phyloP scores from a whole-genome alignment of 2,797 vertebrate species.

The Cyprinella venusta region DNA sequence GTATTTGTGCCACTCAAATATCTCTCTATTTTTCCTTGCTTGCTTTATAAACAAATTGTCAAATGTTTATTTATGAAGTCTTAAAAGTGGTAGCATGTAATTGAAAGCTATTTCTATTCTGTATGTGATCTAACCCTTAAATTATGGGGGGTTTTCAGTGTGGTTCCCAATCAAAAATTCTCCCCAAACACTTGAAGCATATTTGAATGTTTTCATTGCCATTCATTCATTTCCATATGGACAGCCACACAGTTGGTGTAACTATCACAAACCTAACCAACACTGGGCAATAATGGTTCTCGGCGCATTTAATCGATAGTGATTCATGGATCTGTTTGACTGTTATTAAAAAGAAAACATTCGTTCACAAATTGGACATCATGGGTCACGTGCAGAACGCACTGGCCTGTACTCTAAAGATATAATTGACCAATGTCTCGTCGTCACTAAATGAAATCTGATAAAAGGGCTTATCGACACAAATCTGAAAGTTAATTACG shows the following conservation, averaged over 20 bases:
- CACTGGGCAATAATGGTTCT: neutral
- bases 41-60: neutral
- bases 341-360: neutral
- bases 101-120: neutral
- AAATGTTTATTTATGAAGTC: neutral
- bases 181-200: neutral
- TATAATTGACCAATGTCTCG: constrained; percentile 1
- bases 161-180: neutral
- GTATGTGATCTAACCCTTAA: neutral
- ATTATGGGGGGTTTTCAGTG: neutral
- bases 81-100: neutral
- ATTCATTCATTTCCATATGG: neutral
- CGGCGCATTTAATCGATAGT: neutral
- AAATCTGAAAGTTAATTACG: constrained; percentile 10
- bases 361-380: constrained; percentile 9
- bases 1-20: neutral
- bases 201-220: neutral
- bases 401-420: constrained; percentile 10
- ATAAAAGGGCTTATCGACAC: neutral
- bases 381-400: neutral
- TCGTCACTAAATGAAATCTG: constrained; percentile 13
- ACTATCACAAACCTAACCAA: neutral
- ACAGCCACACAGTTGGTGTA: neutral
- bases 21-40: neutral
- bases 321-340: constrained; percentile 14